Percentiles rank a stretch among this genome's conserved stretches.
Conservation (phyloP, 30 jellyfish, hydroid and myxozoan genomes). For the Cassiopea andromeda region DNA sequence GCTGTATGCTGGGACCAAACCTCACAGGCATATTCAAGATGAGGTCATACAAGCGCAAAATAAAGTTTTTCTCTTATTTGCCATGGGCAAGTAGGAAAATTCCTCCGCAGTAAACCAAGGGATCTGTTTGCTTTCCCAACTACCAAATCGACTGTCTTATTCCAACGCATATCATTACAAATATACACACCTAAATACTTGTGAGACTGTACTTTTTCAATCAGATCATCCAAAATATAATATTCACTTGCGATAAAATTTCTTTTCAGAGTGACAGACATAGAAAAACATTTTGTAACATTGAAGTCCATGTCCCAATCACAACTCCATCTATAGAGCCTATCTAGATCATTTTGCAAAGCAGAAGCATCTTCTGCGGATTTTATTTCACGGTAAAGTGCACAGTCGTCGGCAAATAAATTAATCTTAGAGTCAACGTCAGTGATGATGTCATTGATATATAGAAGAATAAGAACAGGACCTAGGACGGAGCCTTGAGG, state of each 20-base stretch:
- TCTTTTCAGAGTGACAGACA: conserved; percentile 43
- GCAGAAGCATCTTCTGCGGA: conserved; percentile 32
- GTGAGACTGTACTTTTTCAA: conserved; percentile 40
- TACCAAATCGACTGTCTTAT: conserved; percentile 40
- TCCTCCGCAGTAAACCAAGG: conserved; percentile 46
- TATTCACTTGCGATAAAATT: conserved; percentile 18
- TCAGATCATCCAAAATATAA: conserved; percentile 32
- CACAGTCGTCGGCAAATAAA: conserved; percentile 17
- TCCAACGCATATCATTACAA: conserved; percentile 47
- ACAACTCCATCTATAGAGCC: conserved; percentile 42
- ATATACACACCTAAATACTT: conserved; percentile 32
- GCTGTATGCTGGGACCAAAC: conserved; percentile 68
- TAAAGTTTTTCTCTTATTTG: conserved; percentile 40
- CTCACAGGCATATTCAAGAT: conserved; percentile 61
- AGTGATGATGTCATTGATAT: conserved; percentile 39
- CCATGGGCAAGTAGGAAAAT: conserved; percentile 33
- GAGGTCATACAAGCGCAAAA: conserved; percentile 68
- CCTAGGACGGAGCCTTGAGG: conserved; percentile 68
- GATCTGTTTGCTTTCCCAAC: conserved; percentile 63
- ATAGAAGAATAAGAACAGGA: conserved; percentile 41
- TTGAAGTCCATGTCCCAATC: conserved; percentile 32
- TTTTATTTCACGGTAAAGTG: conserved; percentile 29
- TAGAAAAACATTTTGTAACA: conserved; percentile 20
- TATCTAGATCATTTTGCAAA: conserved; percentile 28
- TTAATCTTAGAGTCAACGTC: conserved; percentile 31